Conservation (phyloP, 2,113 vertebrate genomes). For the Syrmaticus mikado region DNA sequence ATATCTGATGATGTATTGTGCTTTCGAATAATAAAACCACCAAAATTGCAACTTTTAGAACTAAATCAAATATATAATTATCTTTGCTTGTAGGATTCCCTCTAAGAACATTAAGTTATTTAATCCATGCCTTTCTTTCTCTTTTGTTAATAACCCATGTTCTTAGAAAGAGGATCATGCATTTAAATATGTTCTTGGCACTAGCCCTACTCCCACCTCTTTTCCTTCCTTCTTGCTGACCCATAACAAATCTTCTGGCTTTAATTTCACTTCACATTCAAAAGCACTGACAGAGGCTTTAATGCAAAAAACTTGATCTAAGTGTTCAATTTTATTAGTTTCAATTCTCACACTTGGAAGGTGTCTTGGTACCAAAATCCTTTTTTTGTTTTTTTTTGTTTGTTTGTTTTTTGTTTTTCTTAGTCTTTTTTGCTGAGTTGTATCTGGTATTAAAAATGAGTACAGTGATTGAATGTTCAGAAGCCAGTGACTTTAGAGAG, state of each 20-base stretch:
- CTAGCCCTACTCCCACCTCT: background rate
- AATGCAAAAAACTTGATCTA: slow-evolving; percentile 7
- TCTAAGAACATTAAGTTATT: slow-evolving; percentile 45
- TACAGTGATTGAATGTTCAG: background rate
- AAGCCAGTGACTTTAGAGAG: background rate
- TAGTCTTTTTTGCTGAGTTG: background rate
- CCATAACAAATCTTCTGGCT: slow-evolving; percentile 48
- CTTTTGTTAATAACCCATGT: slow-evolving; percentile 5
- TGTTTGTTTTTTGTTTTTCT: background rate
- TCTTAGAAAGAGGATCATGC: slow-evolving; percentile 52
- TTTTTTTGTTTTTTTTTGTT: background rate
- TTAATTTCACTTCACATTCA: slow-evolving; percentile 48
- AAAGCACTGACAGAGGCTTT: background rate
- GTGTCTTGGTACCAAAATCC: background rate
- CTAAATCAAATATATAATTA: slow-evolving; percentile 71
- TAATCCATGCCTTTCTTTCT: slow-evolving; percentile 51
- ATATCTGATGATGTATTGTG: slow-evolving; percentile 61
- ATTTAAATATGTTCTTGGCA: slow-evolving; percentile 53
- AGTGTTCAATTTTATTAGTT: slow-evolving; percentile 2
- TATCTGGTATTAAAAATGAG: slow-evolving; percentile 16
- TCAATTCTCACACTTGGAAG: slow-evolving; percentile 1
- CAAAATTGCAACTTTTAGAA: slow-evolving; percentile 53
- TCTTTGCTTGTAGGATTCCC: slow-evolving; percentile 67
- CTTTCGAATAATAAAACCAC: slow-evolving; percentile 61
- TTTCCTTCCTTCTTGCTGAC: slow-evolving; percentile 45